These are phyloP conservation scores for Strigamia maritima DNA, from an alignment of 2,888 invertebrate genomes.

Conservation along the genomic window DNA sequence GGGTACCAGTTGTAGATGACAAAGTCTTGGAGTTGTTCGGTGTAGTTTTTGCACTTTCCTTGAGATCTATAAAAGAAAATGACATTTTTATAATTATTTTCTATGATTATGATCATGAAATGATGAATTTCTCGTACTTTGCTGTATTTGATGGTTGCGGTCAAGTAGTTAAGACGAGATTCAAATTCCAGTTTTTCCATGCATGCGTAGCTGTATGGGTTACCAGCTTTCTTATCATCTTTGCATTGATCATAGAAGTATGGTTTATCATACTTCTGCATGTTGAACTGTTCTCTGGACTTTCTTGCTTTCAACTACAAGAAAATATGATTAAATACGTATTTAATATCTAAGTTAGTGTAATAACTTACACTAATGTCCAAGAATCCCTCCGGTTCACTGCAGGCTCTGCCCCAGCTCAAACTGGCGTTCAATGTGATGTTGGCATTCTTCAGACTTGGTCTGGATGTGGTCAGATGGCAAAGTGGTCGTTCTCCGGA, in stretches of 20 bases:
- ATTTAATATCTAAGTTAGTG: background rate
- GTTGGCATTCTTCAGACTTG: background rate
- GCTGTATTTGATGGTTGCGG: background rate
- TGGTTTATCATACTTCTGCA: background rate
- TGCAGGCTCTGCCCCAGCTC: background rate
- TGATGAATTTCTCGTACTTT: background rate
- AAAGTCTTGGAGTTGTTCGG: background rate
- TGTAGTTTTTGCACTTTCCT: background rate
- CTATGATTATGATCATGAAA: background rate
- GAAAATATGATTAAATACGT: background rate
- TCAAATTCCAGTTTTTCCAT: background rate
- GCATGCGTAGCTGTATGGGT: background rate
- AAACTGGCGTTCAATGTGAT: background rate
- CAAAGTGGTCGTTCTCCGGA: background rate
- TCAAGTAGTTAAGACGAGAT: background rate
- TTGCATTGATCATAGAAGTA: slow-evolving; percentile 5
- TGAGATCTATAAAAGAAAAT: background rate
- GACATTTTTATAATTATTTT: too few relatives aligned
- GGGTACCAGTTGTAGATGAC: background rate
- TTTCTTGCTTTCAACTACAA: background rate
- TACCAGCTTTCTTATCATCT: background rate
- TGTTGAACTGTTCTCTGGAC: background rate
- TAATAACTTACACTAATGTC: background rate
- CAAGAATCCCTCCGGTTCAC: background rate
- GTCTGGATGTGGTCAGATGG: background rate